Evolutionary conservation across 2,888 invertebrate species (phyloP).

Genomic region (Hyposoter dolosus): DNA sequence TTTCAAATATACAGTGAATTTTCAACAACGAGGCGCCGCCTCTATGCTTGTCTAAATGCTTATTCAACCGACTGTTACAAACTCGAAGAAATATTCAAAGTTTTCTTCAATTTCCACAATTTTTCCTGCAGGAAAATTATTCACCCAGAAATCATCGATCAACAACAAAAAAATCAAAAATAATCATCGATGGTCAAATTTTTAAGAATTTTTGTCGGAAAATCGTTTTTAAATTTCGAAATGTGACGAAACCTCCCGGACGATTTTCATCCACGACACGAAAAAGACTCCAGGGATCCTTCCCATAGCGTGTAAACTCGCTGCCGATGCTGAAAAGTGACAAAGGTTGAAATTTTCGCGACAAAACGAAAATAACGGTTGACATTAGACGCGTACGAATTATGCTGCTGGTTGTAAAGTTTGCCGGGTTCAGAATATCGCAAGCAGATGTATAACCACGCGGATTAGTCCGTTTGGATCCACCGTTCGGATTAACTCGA

Average conservation of each 20-base stretch:
- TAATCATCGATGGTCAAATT: too few species aligned
- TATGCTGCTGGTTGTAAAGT: slow-evolving; percentile 16
- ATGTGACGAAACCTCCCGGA: not conserved
- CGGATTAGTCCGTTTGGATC: slow-evolving; percentile 48
- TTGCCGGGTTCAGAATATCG: not conserved
- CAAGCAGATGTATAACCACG: not conserved
- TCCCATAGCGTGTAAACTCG: not conserved
- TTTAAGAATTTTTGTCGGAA: not conserved
- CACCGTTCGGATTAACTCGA: slow-evolving; percentile 34
- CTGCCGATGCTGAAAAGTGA: not conserved
- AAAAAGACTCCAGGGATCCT: slow-evolving; percentile 17
- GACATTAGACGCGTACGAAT: slow-evolving; percentile 25
- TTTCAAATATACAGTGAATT: slow-evolving; percentile 25
- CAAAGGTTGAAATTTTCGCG: slow-evolving; percentile 28
- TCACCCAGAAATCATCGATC: not conserved
- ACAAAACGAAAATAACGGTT: slow-evolving; percentile 41
- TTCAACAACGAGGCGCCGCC: slow-evolving; percentile 66
- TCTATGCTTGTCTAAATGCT: slow-evolving; percentile 43
- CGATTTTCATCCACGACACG: not conserved
- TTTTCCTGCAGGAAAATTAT: not conserved
- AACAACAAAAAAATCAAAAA: not conserved
- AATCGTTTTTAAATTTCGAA: not conserved
- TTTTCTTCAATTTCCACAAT: slow-evolving; percentile 12
- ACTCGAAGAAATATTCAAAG: slow-evolving; percentile 19
- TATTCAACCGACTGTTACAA: slow-evolving; percentile 30